These are phyloP conservation scores for Sinohyriopsis cumingii DNA, from an alignment of 2,888 invertebrate species.

Conservation along the genomic window DNA sequence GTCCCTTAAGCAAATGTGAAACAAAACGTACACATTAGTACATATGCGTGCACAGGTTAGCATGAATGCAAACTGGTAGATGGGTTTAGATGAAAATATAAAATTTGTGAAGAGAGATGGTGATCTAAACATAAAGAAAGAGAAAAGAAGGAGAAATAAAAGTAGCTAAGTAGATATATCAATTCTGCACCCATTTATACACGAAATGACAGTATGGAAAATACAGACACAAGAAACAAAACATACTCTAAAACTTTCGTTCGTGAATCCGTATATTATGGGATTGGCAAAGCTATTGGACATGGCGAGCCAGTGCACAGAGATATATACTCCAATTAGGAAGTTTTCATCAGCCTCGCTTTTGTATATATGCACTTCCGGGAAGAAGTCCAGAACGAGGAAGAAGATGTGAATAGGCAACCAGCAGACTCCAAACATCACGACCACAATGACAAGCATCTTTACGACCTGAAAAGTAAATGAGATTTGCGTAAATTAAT, in stretches of 20 bases:
- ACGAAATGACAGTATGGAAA: too few species aligned
- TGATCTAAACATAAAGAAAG: too few species aligned
- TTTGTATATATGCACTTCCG: constrained; percentile 31
- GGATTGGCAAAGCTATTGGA: constrained; percentile 70
- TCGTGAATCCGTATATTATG: constrained; percentile 69
- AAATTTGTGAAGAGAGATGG: too few species aligned
- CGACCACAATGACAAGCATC: constrained; percentile 68
- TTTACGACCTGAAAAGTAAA: constrained; percentile 65
- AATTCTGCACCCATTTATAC: too few species aligned
- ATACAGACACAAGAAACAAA: neutral
- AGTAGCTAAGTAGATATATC: too few species aligned
- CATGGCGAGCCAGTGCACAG: constrained; percentile 70
- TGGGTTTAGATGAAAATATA: too few species aligned
- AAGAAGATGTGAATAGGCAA: constrained; percentile 67
- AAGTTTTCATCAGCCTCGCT: constrained; percentile 25
- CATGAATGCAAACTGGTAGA: too few species aligned
- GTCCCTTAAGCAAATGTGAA: too few species aligned
- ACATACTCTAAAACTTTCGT: constrained; percentile 70
- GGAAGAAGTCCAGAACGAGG: constrained; percentile 60
- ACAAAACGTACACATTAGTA: too few species aligned
- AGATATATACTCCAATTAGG: constrained; percentile 54
- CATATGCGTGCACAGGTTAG: too few species aligned
- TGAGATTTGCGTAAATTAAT: neutral
- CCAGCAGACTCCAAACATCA: constrained; percentile 69
- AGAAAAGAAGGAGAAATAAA: too few species aligned